Conservation (phyloP, 2,888 invertebrate species). For the Epistrophe grossulariae region DNA sequence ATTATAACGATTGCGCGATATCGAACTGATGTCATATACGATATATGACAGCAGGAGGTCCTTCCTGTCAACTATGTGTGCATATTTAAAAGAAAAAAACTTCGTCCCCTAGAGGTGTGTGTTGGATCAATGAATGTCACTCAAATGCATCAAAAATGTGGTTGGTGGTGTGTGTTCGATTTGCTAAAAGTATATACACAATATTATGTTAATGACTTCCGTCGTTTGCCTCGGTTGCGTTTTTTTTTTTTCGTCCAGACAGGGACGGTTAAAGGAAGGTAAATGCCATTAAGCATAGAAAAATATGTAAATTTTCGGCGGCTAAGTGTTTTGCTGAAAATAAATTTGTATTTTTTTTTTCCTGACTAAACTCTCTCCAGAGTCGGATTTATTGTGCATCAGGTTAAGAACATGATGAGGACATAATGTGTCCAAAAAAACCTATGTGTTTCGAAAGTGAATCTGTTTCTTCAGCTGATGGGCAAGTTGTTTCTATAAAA, state of each 20-base stretch:
- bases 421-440: too few species aligned
- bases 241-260: neutral
- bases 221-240: constrained; percentile 25
- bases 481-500: too few species aligned
- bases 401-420: too few species aligned
- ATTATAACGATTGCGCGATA: constrained; percentile 35
- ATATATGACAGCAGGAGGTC: constrained; percentile 36
- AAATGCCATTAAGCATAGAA: neutral
- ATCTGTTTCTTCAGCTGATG: too few species aligned
- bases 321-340: constrained; percentile 30
- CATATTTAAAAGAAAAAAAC: neutral
- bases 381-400: neutral
- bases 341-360: constrained; percentile 19
- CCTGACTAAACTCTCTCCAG: neutral
- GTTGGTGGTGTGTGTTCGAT: constrained; percentile 8
- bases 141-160: constrained; percentile 28
- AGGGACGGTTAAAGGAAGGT: neutral
- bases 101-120: constrained; percentile 35
- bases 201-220: constrained; percentile 59
- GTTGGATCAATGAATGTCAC: constrained; percentile 55
- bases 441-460: too few species aligned
- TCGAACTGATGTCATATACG: constrained; percentile 16
- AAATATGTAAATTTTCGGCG: constrained; percentile 51
- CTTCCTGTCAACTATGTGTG: constrained; percentile 14
- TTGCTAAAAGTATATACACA: constrained; percentile 23